These are phyloP conservation scores for Archips xylosteana DNA, from an alignment of 2,888 invertebrate species.

Conservation along the genomic window DNA sequence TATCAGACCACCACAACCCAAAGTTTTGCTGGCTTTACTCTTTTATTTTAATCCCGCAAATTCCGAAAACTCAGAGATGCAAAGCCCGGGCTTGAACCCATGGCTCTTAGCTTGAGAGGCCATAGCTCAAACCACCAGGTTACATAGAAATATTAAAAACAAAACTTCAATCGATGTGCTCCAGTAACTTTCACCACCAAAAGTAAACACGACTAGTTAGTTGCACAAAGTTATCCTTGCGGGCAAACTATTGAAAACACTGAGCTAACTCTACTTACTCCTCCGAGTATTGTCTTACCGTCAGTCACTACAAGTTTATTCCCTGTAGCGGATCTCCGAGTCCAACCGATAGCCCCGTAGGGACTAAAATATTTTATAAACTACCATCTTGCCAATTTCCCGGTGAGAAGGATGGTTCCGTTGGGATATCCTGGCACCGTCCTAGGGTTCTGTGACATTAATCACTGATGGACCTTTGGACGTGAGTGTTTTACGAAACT, in stretches of 20 bases:
- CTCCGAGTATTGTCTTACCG: background rate
- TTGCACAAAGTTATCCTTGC: background rate
- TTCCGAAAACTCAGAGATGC: too few relatives aligned
- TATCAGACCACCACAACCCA: too few relatives aligned
- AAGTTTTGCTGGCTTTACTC: too few relatives aligned
- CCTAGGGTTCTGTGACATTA: conserved; percentile 18
- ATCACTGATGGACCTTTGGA: conserved; percentile 21
- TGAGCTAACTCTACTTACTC: background rate
- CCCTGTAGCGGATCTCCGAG: conserved; percentile 20
- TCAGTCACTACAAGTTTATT: conserved; percentile 13
- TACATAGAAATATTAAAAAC: too few relatives aligned
- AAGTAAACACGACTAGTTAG: too few relatives aligned
- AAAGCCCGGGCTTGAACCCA: too few relatives aligned
- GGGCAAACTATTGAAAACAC: conserved; percentile 3
- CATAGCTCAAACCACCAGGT: too few relatives aligned
- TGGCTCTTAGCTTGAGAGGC: too few relatives aligned
- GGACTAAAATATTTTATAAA: conserved; percentile 35
- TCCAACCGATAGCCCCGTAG: conserved; percentile 1
- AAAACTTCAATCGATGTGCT: too few relatives aligned
- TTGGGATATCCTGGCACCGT: conserved; percentile 7
- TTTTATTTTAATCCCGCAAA: too few relatives aligned
- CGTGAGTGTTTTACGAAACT: conserved; percentile 17
- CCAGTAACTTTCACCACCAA: too few relatives aligned
- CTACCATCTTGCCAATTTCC: conserved; percentile 35
- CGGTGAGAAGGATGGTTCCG: conserved; percentile 34